Base-by-base conservation (phyloP, 2,797 vertebrate genomes). In the Schizothorax lantsangensis region DNA sequence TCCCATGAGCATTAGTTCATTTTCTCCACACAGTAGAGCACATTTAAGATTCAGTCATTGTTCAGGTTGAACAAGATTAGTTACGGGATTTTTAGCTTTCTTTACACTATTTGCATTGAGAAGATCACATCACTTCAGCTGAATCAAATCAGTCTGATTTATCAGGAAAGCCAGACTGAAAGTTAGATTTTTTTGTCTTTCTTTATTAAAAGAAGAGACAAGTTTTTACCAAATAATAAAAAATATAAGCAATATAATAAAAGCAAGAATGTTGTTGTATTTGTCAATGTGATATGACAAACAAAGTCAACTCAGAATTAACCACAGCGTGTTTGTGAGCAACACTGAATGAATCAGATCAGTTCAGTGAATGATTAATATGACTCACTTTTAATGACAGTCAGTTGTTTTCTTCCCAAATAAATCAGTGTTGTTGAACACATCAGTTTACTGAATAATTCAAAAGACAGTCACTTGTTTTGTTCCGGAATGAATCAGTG, bases 51-150 rank as follows among this genome's bases (percentile, higher is more conserved):
- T n/a, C 17, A 77, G 45, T 54, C 57, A 84, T n/a, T 66, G 72
- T n/a, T 38, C 72, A 77, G 57, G 72, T 77, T 62, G 40, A 19
- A 75, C 8, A 11, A 83, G 69, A 83, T 73, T 74, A 54, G 79
- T 75, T 52, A 64, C 1, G 2, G 21, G 8, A 38, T 38, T 10
- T 81, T 52, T 57, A 54, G 12, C 47, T 68, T 81, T 33, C 26
- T 49, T 49, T 47, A 49, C 17, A 26, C 62, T 57, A 54, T 77
- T 84, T 38, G 26, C 19, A 19, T 68, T 52, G 15, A 57, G 71
- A 36, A 62, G 15, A 83, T 74, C 69, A 83, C 52, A 33, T 71
- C 81, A 73, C 36, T 74, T 73, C 17, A 73, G 54, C 82, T 75
- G 7, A 43, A 47, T 7, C 1, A n/a, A 83, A 83, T 38, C 36